Evolutionary conservation across 2,888 invertebrate genomes (phyloP), one percentile per base, ranked within the genome.

Genomic region (Standfussiana lucernea): DNA sequence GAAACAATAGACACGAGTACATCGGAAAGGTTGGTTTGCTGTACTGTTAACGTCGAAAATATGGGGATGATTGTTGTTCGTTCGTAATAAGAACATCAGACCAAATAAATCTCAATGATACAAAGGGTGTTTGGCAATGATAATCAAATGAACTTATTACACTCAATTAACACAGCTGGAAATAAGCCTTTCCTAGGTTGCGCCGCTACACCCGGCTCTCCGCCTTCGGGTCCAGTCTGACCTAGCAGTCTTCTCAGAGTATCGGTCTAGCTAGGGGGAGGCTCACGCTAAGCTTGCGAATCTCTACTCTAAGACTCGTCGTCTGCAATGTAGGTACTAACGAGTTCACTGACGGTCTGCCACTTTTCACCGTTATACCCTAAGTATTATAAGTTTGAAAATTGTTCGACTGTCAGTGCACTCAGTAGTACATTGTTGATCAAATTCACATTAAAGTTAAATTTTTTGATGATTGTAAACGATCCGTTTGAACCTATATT

Each of bases 1-100:
- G 86, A 78, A 91, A 91, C 90, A 90, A 91, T 90, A 79, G 86
- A 80, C 62, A 71, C 64, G 74, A 79, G 81, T 86, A 89, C 89
- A 88, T 79, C 75, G 86, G 77, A 90, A 90, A 91, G 89, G 90
- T 89, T 88, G 88, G 76, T 67, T 84, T 69, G 67, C 69, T 73
- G 84, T 86, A 79, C 75, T 75, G 76, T 85, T 71, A 75, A 69
- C 72, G 79, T 50, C 40, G 56, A 32, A 79, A 79, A 50, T 79
- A 40, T 32, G 1, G 15, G 7, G 18, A 24, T 5, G 18, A 59
- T 28, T 13, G 5, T 24, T 28, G 8, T 50, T 24, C 13, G 24
- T 59, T 18, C 11, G n/a, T 35, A 67, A 45, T 15, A 56, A 53
- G n/a, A 53, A 28, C 10, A 28, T 56, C 28, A 28, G 56, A 56